These are phyloP conservation scores for Pachycephala philippinensis DNA, from an alignment of 2,113 vertebrate species.

Conservation along the genomic window DNA sequence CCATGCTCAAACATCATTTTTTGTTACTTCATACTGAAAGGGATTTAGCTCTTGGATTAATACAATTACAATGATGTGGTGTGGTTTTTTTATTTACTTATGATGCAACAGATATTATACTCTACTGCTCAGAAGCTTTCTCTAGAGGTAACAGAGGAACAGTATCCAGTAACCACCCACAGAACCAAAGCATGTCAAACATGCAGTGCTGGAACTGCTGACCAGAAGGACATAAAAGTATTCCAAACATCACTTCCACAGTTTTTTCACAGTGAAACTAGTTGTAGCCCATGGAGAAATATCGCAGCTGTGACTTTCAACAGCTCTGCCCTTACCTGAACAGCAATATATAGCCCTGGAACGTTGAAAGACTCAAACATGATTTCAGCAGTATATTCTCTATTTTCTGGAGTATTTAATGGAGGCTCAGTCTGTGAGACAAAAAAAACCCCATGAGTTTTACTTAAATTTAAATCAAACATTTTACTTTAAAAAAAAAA, in stretches of 20 bases:
- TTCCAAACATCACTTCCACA: not conserved
- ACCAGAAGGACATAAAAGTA: not conserved
- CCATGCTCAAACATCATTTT: not conserved
- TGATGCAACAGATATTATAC: not conserved
- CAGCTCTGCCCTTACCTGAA: slow-evolving; percentile 82
- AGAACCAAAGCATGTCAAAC: not conserved
- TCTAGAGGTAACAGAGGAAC: not conserved
- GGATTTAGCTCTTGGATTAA: not conserved
- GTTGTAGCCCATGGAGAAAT: not conserved
- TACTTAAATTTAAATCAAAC: not conserved
- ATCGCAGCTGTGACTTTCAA: not conserved
- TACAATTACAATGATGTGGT: not conserved
- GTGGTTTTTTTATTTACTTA: not conserved
- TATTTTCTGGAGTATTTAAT: slow-evolving; percentile 96
- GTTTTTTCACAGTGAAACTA: not conserved
- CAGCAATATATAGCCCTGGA: slow-evolving; percentile 96
- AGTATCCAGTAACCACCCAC: not conserved
- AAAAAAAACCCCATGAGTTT: not conserved
- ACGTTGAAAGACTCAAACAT: slow-evolving; percentile 99
- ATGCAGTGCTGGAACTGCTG: not conserved
- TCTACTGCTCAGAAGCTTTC: not conserved
- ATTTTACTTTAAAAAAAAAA: no score
- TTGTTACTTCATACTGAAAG: not conserved
- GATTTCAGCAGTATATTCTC: slow-evolving; percentile 99
- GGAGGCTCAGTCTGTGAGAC: slow-evolving; percentile 90